Conservation (phyloP, 2,888 invertebrate genomes). For the Harmothoe impar region DNA sequence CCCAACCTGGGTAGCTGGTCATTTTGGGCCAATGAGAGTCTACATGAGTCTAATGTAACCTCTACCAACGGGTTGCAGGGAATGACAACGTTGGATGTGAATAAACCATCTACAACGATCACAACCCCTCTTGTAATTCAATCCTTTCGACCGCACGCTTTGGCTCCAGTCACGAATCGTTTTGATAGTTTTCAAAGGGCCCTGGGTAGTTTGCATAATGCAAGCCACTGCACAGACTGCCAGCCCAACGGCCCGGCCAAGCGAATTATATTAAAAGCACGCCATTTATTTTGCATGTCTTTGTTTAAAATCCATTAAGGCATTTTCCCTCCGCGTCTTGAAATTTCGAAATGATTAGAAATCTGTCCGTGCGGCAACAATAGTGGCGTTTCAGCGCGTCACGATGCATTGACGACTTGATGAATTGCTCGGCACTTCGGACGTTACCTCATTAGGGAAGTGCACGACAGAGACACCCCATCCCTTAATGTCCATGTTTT, state of each 20-base stretch:
- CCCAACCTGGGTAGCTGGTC: too few relatives aligned
- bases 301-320: conserved; percentile 57
- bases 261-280: conserved; percentile 37
- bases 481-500: conserved; percentile 1
- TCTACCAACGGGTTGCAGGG: background rate
- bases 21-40: too few relatives aligned
- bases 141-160: background rate
- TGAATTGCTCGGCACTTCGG: conserved; percentile 28
- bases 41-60: background rate
- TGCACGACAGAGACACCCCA: conserved; percentile 5
- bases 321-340: conserved; percentile 51
- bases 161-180: background rate
- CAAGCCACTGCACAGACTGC: background rate
- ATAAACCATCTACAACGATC: background rate
- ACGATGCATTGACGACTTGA: conserved; percentile 43
- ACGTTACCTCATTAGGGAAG: conserved; percentile 50
- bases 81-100: background rate
- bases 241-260: background rate
- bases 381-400: conserved; percentile 31
- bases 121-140: background rate
- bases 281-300: conserved; percentile 63
- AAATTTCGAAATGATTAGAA: conserved; percentile 56
- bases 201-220: conserved; percentile 30
- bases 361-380: background rate
- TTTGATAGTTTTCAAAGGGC: background rate